Evolutionary conservation across 2,113 vertebrate species (phyloP).

Genomic region (Camelus dromedarius): DNA sequence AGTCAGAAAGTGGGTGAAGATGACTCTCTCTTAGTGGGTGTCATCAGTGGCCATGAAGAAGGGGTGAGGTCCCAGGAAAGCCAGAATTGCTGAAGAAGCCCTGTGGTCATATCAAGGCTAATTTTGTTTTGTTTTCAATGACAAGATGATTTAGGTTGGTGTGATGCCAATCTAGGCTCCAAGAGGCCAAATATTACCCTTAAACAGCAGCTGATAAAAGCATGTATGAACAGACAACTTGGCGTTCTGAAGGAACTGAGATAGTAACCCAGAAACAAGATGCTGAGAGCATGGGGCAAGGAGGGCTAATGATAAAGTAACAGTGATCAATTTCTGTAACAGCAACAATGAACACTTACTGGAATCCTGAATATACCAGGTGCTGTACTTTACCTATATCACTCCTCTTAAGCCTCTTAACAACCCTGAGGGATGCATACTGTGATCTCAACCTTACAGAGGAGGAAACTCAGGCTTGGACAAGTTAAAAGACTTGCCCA

Average conservation of each 20-base stretch:
- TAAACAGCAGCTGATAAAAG: neutral
- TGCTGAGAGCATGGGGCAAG: neutral
- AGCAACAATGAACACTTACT: neutral
- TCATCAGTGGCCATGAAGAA: neutral
- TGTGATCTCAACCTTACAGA: neutral
- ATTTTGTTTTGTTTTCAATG: neutral
- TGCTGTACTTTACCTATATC: neutral
- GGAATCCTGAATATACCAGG: neutral
- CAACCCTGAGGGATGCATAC: neutral
- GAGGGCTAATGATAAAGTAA: neutral
- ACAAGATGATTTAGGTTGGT: neutral
- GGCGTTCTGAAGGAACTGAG: neutral
- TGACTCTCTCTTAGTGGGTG: neutral
- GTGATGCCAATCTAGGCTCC: neutral
- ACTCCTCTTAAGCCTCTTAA: neutral
- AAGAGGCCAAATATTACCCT: neutral
- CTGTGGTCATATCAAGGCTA: neutral
- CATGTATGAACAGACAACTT: neutral
- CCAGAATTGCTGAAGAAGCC: neutral
- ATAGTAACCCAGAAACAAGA: neutral
- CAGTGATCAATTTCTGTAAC: neutral
- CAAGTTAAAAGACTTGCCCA: neutral
- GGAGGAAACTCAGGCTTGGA: neutral
- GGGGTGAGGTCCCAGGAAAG: too few relatives aligned
- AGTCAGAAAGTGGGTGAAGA: neutral